phyloP scores from a whole-genome alignment of 2,888 invertebrate species.

The Orthosia cruda region DNA sequence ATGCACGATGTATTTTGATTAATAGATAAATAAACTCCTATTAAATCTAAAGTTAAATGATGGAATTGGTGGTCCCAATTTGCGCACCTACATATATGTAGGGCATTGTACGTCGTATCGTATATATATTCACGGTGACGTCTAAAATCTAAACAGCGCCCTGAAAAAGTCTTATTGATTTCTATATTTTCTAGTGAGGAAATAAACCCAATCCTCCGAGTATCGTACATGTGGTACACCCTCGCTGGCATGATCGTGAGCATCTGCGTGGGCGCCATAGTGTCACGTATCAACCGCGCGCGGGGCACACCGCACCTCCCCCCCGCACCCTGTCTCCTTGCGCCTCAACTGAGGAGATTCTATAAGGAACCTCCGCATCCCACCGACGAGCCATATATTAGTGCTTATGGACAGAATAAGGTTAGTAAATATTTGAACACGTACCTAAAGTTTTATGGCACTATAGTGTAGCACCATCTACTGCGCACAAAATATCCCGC shows the following conservation, averaged over 20 bases:
- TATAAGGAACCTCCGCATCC: constrained; percentile 89
- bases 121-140: too few relatives aligned
- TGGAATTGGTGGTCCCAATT: too few relatives aligned
- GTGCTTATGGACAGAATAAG: constrained; percentile 85
- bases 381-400: constrained; percentile 84
- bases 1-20: too few relatives aligned
- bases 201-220: constrained; percentile 93
- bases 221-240: constrained; percentile 96
- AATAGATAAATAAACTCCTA: too few relatives aligned
- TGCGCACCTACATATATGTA: too few relatives aligned
- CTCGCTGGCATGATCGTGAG: constrained; percentile 85
- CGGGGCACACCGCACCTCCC: constrained; percentile 82
- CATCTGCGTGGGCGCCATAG: constrained; percentile 80
- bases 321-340: constrained; percentile 91
- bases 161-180: not conserved
- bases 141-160: too few relatives aligned
- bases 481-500: not conserved
- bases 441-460: not conserved
- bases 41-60: too few relatives aligned
- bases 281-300: constrained; percentile 79
- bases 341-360: constrained; percentile 93
- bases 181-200: constrained; percentile 83
- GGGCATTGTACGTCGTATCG: too few relatives aligned
- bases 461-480: too few relatives aligned
- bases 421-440: constrained; percentile 63